These are phyloP conservation scores for Eumerus sabulonum DNA, from an alignment of 2,888 invertebrate species.

Conservation along the genomic window DNA sequence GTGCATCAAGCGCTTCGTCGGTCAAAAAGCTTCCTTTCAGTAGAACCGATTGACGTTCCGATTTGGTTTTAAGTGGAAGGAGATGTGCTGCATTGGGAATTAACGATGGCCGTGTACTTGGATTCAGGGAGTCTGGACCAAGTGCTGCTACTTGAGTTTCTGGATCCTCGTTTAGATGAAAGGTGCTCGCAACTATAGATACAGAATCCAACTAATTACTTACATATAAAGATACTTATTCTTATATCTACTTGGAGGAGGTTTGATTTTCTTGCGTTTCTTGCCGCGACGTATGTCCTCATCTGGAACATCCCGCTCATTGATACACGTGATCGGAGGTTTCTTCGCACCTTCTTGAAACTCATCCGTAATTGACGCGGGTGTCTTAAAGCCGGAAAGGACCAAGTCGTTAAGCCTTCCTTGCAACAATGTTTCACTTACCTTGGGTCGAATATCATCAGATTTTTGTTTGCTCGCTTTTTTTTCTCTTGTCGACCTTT, in stretches of 20 bases:
- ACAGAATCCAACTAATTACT: background rate
- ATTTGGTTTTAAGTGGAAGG: slow-evolving; percentile 73
- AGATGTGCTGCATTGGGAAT: slow-evolving; percentile 78
- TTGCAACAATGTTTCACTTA: background rate
- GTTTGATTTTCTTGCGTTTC: slow-evolving; percentile 79
- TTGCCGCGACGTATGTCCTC: slow-evolving; percentile 81
- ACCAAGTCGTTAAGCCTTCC: too few species aligned
- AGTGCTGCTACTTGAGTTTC: slow-evolving; percentile 86
- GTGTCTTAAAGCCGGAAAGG: background rate
- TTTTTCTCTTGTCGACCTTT: slow-evolving; percentile 72
- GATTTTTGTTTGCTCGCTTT: slow-evolving; percentile 74
- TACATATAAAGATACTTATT: background rate
- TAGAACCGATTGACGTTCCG: slow-evolving; percentile 76
- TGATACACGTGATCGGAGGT: slow-evolving; percentile 74
- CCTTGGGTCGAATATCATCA: slow-evolving; percentile 73
- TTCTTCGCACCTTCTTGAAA: slow-evolving; percentile 70
- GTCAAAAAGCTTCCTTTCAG: slow-evolving; percentile 78
- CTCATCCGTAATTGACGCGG: slow-evolving; percentile 46
- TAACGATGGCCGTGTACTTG: slow-evolving; percentile 84
- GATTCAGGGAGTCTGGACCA: slow-evolving; percentile 84
- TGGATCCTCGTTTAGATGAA: slow-evolving; percentile 81
- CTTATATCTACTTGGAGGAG: slow-evolving; percentile 72
- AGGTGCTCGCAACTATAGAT: slow-evolving; percentile 72
- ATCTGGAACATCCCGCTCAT: slow-evolving; percentile 76
- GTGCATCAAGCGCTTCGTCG: slow-evolving; percentile 76